Conservation (phyloP, 64 coral and sea anemone genomes). For the Montipora cactus region DNA sequence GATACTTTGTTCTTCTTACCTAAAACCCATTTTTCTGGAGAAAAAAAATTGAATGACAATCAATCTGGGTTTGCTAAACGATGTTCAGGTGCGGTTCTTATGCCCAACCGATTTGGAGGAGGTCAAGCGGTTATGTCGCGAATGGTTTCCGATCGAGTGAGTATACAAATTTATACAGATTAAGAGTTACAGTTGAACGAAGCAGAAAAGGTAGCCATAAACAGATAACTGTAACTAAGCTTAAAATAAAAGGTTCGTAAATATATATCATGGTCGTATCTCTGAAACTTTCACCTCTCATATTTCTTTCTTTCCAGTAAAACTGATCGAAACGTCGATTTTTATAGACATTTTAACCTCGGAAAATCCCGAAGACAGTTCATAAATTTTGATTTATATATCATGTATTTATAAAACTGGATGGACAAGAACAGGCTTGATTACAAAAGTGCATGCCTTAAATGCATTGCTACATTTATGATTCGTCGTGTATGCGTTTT, state of each 20-base stretch:
- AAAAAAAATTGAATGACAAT: conserved; percentile 86
- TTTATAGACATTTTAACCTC: too few species aligned
- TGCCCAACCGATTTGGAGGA: conserved; percentile 86
- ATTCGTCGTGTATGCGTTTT: too few species aligned
- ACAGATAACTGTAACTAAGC: not conserved
- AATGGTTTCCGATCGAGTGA: conserved; percentile 98
- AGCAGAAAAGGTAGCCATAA: not conserved
- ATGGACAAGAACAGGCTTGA: too few species aligned
- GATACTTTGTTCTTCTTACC: conserved; percentile 52
- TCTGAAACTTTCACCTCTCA: too few species aligned
- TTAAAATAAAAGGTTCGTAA: not conserved
- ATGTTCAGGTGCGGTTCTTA: conserved; percentile 93
- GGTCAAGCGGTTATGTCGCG: conserved; percentile 90
- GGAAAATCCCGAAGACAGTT: too few species aligned
- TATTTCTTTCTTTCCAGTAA: too few species aligned
- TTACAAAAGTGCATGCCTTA: too few species aligned
- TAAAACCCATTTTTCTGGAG: not conserved
- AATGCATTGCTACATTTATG: too few species aligned
- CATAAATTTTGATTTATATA: not conserved
- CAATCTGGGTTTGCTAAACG: conserved; percentile 92
- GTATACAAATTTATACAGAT: conserved; percentile 50
- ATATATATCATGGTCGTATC: not conserved
- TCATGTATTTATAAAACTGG: too few species aligned
- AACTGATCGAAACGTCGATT: too few species aligned
- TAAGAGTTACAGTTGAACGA: not conserved